A percentile compares a stretch with the other conserved stretches of the same genome.
phyloP scores from a whole-genome alignment of 2,113 vertebrate species.

The Hucho hucho region DNA sequence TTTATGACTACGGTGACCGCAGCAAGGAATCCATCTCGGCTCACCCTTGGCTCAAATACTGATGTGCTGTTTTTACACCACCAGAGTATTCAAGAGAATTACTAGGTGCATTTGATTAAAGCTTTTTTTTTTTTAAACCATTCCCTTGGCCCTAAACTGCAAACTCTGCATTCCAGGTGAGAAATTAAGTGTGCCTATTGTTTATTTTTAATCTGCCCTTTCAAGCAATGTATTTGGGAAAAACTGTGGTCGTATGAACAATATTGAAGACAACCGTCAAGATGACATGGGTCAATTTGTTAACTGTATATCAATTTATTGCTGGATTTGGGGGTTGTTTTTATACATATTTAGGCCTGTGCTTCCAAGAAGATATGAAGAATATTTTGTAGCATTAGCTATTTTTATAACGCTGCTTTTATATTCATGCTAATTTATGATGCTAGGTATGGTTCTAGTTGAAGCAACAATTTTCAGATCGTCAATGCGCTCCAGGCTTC shows the following conservation, averaged over 20 bases:
- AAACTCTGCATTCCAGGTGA: not conserved
- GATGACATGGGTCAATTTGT: not conserved
- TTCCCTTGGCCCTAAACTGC: too few species aligned
- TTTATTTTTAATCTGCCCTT: not conserved
- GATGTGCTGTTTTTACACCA: conserved; percentile 26
- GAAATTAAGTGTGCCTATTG: not conserved
- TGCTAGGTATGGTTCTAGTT: conserved; percentile 17
- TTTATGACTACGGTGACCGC: conserved; percentile 94
- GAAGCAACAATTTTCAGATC: conserved; percentile 17
- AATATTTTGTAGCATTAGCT: conserved; percentile 58
- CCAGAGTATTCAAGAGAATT: not conserved
- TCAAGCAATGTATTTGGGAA: not conserved
- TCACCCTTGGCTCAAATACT: conserved; percentile 92
- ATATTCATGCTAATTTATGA: conserved; percentile 14
- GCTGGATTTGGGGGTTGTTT: conserved; percentile 6
- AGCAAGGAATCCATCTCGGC: conserved; percentile 87
- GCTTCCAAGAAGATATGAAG: conserved; percentile 52
- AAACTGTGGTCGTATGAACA: not conserved
- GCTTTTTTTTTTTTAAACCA: too few species aligned
- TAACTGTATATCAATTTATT: not conserved
- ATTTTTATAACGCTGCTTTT: conserved; percentile 48
- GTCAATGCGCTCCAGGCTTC: not conserved
- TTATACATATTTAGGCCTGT: conserved; percentile 62
- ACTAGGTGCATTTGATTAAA: too few species aligned
- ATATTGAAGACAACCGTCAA: not conserved